Evolutionary conservation across 2,113 vertebrate genomes (phyloP), one percentile per base, ranked within the genome.

Genomic region (Sialia sialis): DNA sequence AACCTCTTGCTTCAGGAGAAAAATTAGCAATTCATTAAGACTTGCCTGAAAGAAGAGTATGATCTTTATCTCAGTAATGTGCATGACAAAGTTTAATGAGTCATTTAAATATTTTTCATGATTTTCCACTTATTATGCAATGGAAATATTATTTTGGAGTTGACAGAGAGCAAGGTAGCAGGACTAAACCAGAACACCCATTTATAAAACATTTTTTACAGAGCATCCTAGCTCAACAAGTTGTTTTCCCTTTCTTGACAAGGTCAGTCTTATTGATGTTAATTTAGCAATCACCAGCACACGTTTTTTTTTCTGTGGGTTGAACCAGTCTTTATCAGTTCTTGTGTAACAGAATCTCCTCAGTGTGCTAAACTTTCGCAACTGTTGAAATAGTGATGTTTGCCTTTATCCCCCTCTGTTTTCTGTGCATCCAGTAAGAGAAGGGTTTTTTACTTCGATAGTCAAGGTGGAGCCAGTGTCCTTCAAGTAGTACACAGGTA

Each of bases 41-140:
- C 44, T 79, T 84, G 44, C 18, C 62, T 79, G 84, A 83, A 91
- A 79, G 48, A 76, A 79, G 51, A 73, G 41, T 54, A 44, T 69
- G 81, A 89, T 26, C 73, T 96, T 96, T 95, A 85, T 91, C 70
- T 95, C 70, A 85, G 36, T 87, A 79, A 82, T 13, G 27, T 83
- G 17, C 36, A 38, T 84, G 84, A 39, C 62, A 82, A 87, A 89
- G 49, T 84, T 84, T 89, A 94, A 62, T 49, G 54, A 90, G 38
- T 79, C 27, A 38, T 72, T 94, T 89, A 60, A 90, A 64, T 70
- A 2, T 52, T 85, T 79, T 73, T 56, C 70, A 41, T 60, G 87
- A 60, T 90, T 91, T 85, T 81, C 29, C 26, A 72, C 38, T 79
- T 94, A 16, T 72, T 69, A 21, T 72, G 49, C 88, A 81, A 49